phyloP scores from a whole-genome alignment of 2,797 vertebrate species.

The Austrolebias charrua region DNA sequence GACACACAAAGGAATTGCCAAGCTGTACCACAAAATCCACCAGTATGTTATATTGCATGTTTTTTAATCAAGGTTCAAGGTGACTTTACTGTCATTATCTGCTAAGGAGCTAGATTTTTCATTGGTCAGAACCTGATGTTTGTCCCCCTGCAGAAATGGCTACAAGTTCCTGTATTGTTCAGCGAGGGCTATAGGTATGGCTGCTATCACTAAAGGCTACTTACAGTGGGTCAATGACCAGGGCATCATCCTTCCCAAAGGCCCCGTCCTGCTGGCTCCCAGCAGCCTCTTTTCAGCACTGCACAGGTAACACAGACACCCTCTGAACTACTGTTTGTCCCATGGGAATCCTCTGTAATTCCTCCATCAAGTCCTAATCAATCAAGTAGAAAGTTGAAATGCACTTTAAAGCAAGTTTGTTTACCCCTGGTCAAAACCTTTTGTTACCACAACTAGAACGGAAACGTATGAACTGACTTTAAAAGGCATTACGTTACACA shows the following conservation, averaged over 20 bases:
- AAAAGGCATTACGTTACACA: too few species aligned
- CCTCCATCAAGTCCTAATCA: not conserved
- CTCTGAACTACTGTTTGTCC: too few species aligned
- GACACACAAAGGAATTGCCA: slow-evolving; percentile 93
- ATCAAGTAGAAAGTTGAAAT: too few species aligned
- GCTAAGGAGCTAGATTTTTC: too few species aligned
- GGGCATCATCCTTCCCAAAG: slow-evolving; percentile 89
- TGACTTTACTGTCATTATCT: too few species aligned
- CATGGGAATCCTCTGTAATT: not conserved
- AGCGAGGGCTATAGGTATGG: slow-evolving; percentile 92
- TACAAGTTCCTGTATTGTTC: slow-evolving; percentile 98
- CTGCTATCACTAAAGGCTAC: slow-evolving; percentile 91
- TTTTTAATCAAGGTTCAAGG: not conserved
- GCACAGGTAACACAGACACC: slow-evolving; percentile 83
- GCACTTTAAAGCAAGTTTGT: too few species aligned
- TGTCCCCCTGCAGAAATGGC: slow-evolving; percentile 83
- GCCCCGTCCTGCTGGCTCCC: slow-evolving; percentile 91
- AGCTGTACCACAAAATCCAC: slow-evolving; percentile 95
- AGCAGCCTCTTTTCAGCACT: slow-evolving; percentile 95
- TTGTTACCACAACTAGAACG: too few species aligned
- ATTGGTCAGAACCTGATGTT: not conserved
- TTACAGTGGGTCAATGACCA: slow-evolving; percentile 89
- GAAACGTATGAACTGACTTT: too few species aligned
- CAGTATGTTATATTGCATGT: slow-evolving; percentile 77
- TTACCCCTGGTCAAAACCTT: too few species aligned